Conservation (phyloP, 2,888 invertebrate species). For the Gryllus longicercus region DNA sequence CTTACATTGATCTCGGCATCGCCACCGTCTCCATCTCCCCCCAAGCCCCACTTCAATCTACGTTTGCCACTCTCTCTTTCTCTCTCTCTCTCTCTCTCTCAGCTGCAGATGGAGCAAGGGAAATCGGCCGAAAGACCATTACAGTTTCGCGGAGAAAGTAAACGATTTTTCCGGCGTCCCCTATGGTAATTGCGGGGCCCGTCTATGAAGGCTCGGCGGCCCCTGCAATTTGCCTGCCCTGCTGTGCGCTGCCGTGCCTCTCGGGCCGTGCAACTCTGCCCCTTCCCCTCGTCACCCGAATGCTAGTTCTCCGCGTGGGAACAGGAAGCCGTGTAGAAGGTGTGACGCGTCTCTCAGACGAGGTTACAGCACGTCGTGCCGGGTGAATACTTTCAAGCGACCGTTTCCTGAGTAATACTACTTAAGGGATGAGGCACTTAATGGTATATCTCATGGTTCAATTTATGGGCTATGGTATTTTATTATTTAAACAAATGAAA, state of each 20-base stretch:
- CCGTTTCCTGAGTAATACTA: too few relatives aligned
- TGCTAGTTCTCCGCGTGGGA: too few relatives aligned
- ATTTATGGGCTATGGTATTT: too few relatives aligned
- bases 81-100: neutral
- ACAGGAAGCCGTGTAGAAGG: too few relatives aligned
- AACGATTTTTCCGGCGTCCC: neutral
- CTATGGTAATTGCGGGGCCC: slow-evolving; percentile 8
- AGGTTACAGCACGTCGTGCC: too few relatives aligned
- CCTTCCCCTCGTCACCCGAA: too few relatives aligned
- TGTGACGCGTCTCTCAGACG: too few relatives aligned
- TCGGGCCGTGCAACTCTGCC: too few relatives aligned
- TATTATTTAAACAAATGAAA: too few relatives aligned
- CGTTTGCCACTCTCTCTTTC: neutral
- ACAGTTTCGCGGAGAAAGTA: slow-evolving; percentile 9
- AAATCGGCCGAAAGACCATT: slow-evolving; percentile 17
- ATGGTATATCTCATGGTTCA: too few relatives aligned
- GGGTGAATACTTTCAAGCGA: too few relatives aligned
- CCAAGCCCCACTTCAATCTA: neutral
- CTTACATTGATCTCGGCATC: neutral
- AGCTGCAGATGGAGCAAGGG: neutral
- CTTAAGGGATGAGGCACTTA: too few relatives aligned
- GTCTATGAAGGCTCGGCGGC: neutral
- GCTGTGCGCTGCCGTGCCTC: neutral
- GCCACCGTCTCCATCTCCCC: neutral
- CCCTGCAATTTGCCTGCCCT: neutral